These are phyloP conservation scores for Planococcus citri DNA, from an alignment of 1,140 invertebrate species.

Conservation along the genomic window DNA sequence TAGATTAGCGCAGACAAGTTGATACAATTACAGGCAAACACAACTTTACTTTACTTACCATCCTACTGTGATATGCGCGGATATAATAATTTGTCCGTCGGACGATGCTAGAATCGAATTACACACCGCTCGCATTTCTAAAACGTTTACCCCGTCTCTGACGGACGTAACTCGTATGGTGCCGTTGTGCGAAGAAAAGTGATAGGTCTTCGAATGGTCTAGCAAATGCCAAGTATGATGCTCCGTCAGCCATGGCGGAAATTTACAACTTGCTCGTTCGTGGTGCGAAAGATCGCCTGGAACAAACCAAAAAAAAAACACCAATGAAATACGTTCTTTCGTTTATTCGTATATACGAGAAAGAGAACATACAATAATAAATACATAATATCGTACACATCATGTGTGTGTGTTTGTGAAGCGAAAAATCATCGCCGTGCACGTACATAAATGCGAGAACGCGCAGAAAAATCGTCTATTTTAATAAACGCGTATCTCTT, in stretches of 20 bases:
- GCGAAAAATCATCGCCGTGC: too few relatives aligned
- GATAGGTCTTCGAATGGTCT: slow-evolving; percentile 50
- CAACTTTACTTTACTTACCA: slow-evolving; percentile 40
- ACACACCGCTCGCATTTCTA: slow-evolving; percentile 27
- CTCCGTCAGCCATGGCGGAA: slow-evolving; percentile 50
- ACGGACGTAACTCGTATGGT: slow-evolving; percentile 39
- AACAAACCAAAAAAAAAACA: neutral
- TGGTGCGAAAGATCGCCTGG: neutral
- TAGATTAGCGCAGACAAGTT: neutral
- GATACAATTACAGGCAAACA: neutral
- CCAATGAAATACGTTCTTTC: too few relatives aligned
- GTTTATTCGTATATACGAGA: too few relatives aligned
- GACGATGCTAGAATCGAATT: slow-evolving; percentile 24
- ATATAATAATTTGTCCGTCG: slow-evolving; percentile 41
- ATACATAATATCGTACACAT: too few relatives aligned
- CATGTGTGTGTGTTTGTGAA: too few relatives aligned
- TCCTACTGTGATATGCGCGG: slow-evolving; percentile 54
- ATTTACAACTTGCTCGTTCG: slow-evolving; percentile 41
- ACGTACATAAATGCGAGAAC: too few relatives aligned
- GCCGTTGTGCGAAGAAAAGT: slow-evolving; percentile 49
- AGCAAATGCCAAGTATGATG: slow-evolving; percentile 56
- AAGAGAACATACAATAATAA: neutral
- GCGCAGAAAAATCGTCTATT: neutral
- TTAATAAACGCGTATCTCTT: neutral
- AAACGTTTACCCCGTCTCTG: slow-evolving; percentile 1